phyloP scores from a whole-genome alignment of 2,797 vertebrate species.

The Malacoraja senta region DNA sequence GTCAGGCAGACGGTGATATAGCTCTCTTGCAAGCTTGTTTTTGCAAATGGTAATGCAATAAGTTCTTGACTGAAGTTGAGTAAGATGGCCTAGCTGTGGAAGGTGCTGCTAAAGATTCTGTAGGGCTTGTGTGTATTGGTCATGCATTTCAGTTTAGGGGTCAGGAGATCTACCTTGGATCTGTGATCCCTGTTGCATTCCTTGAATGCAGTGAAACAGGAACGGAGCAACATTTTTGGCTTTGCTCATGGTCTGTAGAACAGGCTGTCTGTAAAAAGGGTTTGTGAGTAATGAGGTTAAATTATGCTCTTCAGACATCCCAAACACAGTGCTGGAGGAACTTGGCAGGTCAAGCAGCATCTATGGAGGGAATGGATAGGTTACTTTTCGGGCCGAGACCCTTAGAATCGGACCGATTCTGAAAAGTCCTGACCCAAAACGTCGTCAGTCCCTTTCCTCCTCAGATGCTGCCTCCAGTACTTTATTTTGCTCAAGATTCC shows the following conservation, averaged over 20 bases:
- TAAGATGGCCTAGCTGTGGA: not conserved
- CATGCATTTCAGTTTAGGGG: not conserved
- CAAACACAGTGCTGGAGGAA: no score
- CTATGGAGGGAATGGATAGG: no score
- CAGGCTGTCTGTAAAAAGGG: not conserved
- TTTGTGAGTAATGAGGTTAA: not conserved
- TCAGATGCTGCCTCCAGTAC: no score
- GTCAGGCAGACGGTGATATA: no score
- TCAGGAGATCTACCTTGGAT: not conserved
- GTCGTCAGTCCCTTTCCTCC: no score
- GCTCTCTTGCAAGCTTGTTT: no score
- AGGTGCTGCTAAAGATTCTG: not conserved
- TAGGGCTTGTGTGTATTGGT: not conserved
- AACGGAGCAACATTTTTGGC: not conserved
- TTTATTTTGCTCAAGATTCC: no score
- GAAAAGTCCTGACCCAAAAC: no score
- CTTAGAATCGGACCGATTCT: no score
- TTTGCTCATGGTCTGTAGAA: not conserved
- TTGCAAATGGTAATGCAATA: not conserved
- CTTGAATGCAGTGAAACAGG: not conserved
- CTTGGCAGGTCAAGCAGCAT: no score
- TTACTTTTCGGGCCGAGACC: no score
- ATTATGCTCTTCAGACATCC: no score
- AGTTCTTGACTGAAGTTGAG: not conserved
- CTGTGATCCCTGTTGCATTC: not conserved